Evolutionary conservation across 2,888 invertebrate species (phyloP).

Genomic region (Ferdinandea cuprea): DNA sequence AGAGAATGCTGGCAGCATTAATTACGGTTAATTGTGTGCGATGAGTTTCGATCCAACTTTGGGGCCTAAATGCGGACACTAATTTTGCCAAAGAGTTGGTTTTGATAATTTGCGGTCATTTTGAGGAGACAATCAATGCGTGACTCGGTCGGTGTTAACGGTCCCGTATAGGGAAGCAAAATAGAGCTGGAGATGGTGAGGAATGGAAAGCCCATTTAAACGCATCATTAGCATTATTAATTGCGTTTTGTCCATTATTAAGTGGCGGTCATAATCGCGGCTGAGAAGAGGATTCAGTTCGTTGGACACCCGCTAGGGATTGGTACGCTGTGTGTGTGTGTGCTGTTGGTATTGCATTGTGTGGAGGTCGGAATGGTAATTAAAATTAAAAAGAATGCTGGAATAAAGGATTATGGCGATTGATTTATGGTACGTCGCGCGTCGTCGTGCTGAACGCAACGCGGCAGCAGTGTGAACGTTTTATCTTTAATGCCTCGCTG

Average conservation of each 20-base stretch:
- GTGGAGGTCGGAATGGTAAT: slow-evolving; percentile 30
- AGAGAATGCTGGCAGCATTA: slow-evolving; percentile 50
- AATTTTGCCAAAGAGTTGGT: slow-evolving; percentile 50
- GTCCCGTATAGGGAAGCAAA: not conserved
- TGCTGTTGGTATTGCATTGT: slow-evolving; percentile 31
- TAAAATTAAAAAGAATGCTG: slow-evolving; percentile 49
- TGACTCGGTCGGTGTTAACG: not conserved
- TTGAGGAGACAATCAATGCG: slow-evolving; percentile 53
- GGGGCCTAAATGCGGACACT: slow-evolving; percentile 27
- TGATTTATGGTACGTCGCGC: slow-evolving; percentile 61
- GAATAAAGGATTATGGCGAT: slow-evolving; percentile 56
- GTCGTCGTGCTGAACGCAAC: too few species aligned
- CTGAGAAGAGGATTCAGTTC: slow-evolving; percentile 9
- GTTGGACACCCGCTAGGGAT: not conserved
- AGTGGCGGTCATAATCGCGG: slow-evolving; percentile 51
- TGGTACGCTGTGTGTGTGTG: too few species aligned
- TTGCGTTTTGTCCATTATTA: slow-evolving; percentile 62
- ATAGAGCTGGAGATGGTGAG: not conserved
- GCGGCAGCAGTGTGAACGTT: slow-evolving; percentile 31
- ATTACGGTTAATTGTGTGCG: slow-evolving; percentile 65
- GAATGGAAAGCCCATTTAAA: slow-evolving; percentile 43
- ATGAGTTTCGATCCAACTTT: slow-evolving; percentile 57
- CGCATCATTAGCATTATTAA: slow-evolving; percentile 70
- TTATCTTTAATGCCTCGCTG: slow-evolving; percentile 23
- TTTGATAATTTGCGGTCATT: slow-evolving; percentile 55